Evolutionary conservation across 2,888 invertebrate species (phyloP).

Genomic region (Phlogophora meticulosa): DNA sequence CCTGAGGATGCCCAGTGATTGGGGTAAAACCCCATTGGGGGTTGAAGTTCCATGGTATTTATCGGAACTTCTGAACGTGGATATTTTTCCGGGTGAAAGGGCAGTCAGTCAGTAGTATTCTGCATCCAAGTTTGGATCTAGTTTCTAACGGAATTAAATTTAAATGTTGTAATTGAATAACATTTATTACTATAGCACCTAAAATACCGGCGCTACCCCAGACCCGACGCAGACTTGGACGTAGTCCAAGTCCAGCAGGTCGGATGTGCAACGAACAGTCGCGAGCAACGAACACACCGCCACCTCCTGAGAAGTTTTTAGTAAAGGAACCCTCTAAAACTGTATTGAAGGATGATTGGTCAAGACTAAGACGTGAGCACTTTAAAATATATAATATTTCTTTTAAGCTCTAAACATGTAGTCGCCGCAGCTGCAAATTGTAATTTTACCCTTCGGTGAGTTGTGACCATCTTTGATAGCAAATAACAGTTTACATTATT

Average conservation of each 20-base stretch:
- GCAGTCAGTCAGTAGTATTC: too few relatives aligned
- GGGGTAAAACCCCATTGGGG: too few relatives aligned
- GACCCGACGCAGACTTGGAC: constrained; percentile 81
- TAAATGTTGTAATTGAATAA: too few relatives aligned
- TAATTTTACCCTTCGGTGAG: neutral
- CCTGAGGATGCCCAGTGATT: too few relatives aligned
- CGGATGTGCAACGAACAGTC: constrained; percentile 72
- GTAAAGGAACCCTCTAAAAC: constrained; percentile 74
- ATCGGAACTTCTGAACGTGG: too few relatives aligned
- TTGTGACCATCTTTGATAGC: neutral
- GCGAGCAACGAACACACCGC: constrained; percentile 82
- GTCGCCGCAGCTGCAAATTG: neutral
- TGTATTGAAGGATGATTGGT: constrained; percentile 77
- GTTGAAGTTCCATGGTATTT: too few relatives aligned
- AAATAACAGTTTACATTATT: neutral
- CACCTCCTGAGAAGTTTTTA: constrained; percentile 64
- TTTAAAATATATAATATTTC: neutral
- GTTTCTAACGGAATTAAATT: too few relatives aligned
- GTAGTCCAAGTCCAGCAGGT: constrained; percentile 84
- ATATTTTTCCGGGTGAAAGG: too few relatives aligned
- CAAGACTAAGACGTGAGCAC: constrained; percentile 81
- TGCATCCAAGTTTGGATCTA: too few relatives aligned
- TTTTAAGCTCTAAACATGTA: too few relatives aligned
- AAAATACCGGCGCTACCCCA: constrained; percentile 67
- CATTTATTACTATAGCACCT: constrained; percentile 52